Evolutionary conservation across 2,113 vertebrate genomes (phyloP).

Genomic region (Ciconia stormi): DNA sequence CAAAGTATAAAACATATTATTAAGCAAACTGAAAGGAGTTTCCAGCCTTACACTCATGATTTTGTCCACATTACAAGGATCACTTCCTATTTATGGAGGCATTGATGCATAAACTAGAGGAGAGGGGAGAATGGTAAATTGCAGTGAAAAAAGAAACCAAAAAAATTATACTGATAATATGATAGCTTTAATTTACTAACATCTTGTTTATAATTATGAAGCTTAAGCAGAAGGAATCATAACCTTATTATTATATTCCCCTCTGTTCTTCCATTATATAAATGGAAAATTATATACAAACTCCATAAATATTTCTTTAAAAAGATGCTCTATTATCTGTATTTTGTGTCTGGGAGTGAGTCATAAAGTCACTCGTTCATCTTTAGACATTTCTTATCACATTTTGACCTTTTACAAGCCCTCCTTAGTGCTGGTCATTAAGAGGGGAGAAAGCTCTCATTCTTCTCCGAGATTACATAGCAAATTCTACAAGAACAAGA

Average conservation of each 20-base stretch:
- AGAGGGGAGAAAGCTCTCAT: neutral
- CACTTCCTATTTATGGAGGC: neutral
- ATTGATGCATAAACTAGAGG: neutral
- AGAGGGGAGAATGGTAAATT: neutral
- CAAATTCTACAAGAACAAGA: neutral
- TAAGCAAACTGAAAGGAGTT: neutral
- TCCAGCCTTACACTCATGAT: neutral
- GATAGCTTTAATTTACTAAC: neutral
- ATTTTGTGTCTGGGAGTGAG: neutral
- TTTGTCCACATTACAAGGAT: neutral
- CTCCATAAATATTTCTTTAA: neutral
- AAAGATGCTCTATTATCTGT: neutral
- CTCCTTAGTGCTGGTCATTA: neutral
- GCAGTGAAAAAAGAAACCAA: neutral
- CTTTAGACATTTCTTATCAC: neutral
- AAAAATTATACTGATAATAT: neutral
- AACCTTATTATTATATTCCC: neutral
- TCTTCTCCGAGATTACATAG: neutral
- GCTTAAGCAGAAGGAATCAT: neutral
- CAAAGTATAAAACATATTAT: neutral
- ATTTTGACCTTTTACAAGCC: neutral
- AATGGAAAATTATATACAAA: neutral
- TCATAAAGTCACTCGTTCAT: neutral
- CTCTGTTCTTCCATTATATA: neutral
- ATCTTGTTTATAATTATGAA: neutral